These are phyloP conservation scores for Cyanoramphus novaezelandiae DNA, from an alignment of 2,113 vertebrate genomes.

Conservation along the genomic window DNA sequence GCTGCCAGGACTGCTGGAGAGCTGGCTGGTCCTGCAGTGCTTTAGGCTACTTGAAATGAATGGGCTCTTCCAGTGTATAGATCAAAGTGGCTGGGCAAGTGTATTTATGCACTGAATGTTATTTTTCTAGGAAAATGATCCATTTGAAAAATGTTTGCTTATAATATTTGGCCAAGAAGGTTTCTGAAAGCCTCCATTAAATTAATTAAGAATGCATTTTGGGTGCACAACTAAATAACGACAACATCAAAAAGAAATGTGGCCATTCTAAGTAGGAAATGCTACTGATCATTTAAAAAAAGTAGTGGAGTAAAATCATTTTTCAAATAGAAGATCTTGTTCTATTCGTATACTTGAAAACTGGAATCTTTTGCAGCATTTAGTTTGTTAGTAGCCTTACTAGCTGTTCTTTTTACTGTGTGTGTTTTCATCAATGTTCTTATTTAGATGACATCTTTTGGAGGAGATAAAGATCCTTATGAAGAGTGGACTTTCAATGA, in stretches of 20 bases:
- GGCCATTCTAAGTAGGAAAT: neutral
- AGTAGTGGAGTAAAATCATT: neutral
- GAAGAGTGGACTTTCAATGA: constrained; percentile 87
- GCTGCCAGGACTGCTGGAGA: neutral
- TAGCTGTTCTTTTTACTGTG: neutral
- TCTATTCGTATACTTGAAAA: neutral
- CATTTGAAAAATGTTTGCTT: neutral
- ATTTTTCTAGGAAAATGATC: neutral
- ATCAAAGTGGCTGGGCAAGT: neutral
- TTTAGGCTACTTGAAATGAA: constrained; percentile 18
- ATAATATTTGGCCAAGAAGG: neutral
- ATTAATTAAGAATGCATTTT: neutral
- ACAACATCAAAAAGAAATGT: neutral
- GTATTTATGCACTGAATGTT: neutral
- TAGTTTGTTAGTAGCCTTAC: neutral
- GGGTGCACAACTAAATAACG: neutral
- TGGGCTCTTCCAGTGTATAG: neutral
- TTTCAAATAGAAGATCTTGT: neutral
- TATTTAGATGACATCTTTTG: constrained; percentile 68
- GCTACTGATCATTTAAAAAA: neutral
- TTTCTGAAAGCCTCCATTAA: neutral
- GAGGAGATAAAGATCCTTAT: constrained; percentile 81
- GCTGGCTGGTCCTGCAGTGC: neutral
- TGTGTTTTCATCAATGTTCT: neutral
- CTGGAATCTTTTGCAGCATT: neutral